A percentile compares a stretch with the other conserved stretches of the same genome.
Evolutionary conservation across 2,113 vertebrate genomes (phyloP).

Genomic region (Triplophysa dalaica): DNA sequence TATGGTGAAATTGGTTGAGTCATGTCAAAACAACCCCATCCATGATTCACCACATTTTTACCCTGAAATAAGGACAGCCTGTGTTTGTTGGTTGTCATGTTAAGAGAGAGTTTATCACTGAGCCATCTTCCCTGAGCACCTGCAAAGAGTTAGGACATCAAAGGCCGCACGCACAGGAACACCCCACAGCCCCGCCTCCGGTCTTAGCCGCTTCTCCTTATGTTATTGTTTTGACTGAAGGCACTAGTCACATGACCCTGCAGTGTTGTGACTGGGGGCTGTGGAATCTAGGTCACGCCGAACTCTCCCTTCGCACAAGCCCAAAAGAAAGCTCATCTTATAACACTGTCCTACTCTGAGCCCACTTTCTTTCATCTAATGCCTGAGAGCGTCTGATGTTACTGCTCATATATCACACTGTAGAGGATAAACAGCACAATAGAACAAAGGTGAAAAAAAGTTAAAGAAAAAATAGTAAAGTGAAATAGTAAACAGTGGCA

Average conservation of each 20-base stretch:
- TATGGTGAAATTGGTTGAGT: conserved; percentile 9
- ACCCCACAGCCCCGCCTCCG: conserved; percentile 9
- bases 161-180: conserved; percentile 17
- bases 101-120: conserved; percentile 41
- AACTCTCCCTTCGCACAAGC: neutral
- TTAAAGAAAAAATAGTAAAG: neutral
- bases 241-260: conserved; percentile 37
- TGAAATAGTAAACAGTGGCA: neutral
- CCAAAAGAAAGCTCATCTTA: conserved; percentile 36
- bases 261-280: conserved; percentile 48
- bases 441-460: neutral
- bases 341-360: conserved; percentile 29
- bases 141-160: conserved; percentile 52
- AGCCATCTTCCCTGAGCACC: conserved; percentile 37
- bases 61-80: conserved; percentile 23
- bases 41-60: neutral
- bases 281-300: conserved; percentile 51
- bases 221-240: conserved; percentile 55
- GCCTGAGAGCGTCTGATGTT: conserved; percentile 10
- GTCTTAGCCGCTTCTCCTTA: conserved; percentile 24
- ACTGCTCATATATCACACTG: neutral
- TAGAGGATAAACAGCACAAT: neutral
- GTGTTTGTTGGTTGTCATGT: conserved; percentile 39
- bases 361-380: conserved; percentile 15
- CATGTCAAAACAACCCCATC: neutral